A percentile compares a stretch with the other conserved stretches of the same genome.
phyloP scores from a whole-genome alignment of 2,888 invertebrate genomes.

The Crematogaster levior region DNA sequence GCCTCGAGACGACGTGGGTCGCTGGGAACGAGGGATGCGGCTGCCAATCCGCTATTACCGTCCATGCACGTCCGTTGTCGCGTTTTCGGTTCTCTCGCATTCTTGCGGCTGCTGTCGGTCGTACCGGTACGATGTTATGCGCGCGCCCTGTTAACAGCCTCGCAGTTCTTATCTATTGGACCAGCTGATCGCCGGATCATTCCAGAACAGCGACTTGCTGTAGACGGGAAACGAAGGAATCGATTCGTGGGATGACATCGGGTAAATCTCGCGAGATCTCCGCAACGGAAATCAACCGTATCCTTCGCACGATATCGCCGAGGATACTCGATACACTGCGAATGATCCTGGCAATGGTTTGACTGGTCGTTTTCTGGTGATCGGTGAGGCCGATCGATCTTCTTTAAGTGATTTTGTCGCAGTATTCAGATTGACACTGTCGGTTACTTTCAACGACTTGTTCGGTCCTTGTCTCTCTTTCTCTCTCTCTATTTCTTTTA shows the following conservation, averaged over 20 bases:
- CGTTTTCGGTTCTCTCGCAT: constrained; percentile 72
- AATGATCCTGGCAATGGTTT: constrained; percentile 64
- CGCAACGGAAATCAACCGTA: constrained; percentile 27
- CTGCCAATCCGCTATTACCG: constrained; percentile 66
- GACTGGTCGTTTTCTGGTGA: constrained; percentile 34
- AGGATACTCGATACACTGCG: constrained; percentile 72
- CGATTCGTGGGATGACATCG: constrained; percentile 72
- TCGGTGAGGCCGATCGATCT: constrained; percentile 22
- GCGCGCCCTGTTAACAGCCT: not conserved
- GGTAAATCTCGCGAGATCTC: constrained; percentile 34
- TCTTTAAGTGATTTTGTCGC: constrained; percentile 63
- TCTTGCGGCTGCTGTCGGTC: constrained; percentile 63
- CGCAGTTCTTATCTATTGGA: not conserved
- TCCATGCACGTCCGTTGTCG: constrained; percentile 62
- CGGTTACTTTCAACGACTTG: constrained; percentile 68
- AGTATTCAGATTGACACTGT: constrained; percentile 65
- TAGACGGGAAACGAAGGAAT: constrained; percentile 73
- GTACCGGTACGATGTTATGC: constrained; percentile 19
- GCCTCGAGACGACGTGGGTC: constrained; percentile 33
- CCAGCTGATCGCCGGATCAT: constrained; percentile 31
- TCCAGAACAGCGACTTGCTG: constrained; percentile 6
- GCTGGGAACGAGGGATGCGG: constrained; percentile 57
- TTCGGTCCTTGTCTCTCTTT: constrained; percentile 47
- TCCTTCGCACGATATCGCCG: constrained; percentile 50
- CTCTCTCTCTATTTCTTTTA: constrained; percentile 8